These are phyloP conservation scores for Rhyzopertha dominica DNA, from an alignment of 1,140 invertebrate genomes.

Conservation along the genomic window DNA sequence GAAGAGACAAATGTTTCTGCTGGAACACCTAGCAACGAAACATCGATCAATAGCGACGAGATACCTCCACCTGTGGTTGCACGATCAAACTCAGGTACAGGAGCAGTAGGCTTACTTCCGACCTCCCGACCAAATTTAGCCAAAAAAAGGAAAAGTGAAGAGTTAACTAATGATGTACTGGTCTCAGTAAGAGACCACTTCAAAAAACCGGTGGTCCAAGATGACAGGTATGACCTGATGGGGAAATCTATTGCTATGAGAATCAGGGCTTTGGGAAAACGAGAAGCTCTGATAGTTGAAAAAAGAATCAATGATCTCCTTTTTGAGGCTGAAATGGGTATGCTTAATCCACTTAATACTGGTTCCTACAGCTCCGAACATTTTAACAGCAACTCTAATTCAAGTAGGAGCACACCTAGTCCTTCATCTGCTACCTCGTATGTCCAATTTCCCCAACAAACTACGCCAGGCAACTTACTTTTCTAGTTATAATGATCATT, in stretches of 20 bases:
- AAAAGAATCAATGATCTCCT: constrained; percentile 12
- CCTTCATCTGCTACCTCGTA: background rate
- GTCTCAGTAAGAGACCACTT: constrained; percentile 16
- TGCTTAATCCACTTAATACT: background rate
- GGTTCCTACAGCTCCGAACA: constrained; percentile 5
- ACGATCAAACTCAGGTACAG: too few relatives aligned
- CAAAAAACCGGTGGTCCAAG: constrained; percentile 11
- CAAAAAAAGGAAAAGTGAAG: too few relatives aligned
- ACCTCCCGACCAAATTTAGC: too few relatives aligned
- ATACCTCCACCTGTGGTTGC: too few relatives aligned
- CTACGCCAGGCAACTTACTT: too few relatives aligned
- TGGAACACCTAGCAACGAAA: too few relatives aligned
- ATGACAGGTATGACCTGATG: constrained; percentile 17
- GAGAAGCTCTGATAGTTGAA: constrained; percentile 14
- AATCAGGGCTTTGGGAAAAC: constrained; percentile 15
- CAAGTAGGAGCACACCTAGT: constrained; percentile 5
- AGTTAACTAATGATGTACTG: constrained; percentile 14
- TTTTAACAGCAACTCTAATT: too few relatives aligned
- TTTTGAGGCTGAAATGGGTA: constrained; percentile 6
- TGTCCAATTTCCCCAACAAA: too few relatives aligned
- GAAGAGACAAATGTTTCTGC: too few relatives aligned
- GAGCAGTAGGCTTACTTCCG: too few relatives aligned
- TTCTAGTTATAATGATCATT: too few relatives aligned
- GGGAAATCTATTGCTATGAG: constrained; percentile 14
- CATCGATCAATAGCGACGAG: too few relatives aligned